Base-by-base conservation (phyloP, 1,140 invertebrate species). In the Bombus pascuorum region DNA sequence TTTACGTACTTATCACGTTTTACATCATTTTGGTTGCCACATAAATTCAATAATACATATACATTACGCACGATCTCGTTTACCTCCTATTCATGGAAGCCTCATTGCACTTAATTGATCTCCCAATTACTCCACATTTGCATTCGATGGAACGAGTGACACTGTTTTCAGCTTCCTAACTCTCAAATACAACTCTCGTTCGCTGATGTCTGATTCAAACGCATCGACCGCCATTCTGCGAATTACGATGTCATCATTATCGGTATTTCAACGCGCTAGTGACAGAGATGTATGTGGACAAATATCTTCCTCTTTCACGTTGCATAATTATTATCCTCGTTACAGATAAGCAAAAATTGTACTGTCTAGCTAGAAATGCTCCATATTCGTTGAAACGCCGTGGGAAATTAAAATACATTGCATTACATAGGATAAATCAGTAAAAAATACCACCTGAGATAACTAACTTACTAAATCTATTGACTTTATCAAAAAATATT, bases 181-280 rank as follows among this genome's bases (percentile, higher is more conserved):
- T 32, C 47, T 37, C 44, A 15, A 39, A 62, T 42, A 39, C 34
- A 22, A 5, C 32, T 25, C 37, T 59, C 57, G 75, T 59, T 39
- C 32, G 57, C 25, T 42, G 57, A 62, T 62, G 75, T 39, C 75
- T 42, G 53, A 59, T 77, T 77, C 75, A 22, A 59, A 34, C 75
- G 25, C 75, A 25, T 13, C 68, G 25, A n/a, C 75, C 57, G 28
- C 53, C 34, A 42, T 39, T 77, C 75, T 59, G 25, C 75, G 34
- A 77, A 77, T 77, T 77, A 77, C 75, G 75, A 62, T 77, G 57
- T 62, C 75, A 77, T 77, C 75, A 77, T 77, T 77, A 77, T 77
- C 75, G 75, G 37, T 77, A 42, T 62, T 77, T 77, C 75, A 62
- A 77, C 57, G 75, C 75, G 53, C 75, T 28, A 62, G 25, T 77